Evolutionary conservation across 2,888 invertebrate species (phyloP).

Genomic region (Myopa tessellatipennis): DNA sequence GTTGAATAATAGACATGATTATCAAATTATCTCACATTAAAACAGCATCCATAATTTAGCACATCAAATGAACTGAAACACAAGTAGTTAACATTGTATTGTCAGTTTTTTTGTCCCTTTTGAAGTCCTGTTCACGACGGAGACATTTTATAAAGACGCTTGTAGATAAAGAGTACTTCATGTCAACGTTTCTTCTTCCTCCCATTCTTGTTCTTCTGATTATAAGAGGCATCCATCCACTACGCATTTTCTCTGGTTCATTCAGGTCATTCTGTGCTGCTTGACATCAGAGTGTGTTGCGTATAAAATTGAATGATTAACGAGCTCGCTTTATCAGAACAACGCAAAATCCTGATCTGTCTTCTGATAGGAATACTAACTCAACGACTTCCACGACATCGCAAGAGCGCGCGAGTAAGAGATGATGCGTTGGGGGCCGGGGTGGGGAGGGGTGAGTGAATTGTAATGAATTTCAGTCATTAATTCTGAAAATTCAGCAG

Average conservation of each 20-base stretch:
- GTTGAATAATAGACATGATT: too few relatives aligned
- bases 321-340: conserved; percentile 11
- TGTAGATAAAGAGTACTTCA: too few relatives aligned
- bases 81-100: background rate
- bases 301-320: conserved; percentile 13
- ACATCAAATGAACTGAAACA: background rate
- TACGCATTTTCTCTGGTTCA: background rate
- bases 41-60: background rate
- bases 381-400: background rate
- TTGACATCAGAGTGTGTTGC: conserved; percentile 6
- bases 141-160: background rate
- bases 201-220: too few relatives aligned
- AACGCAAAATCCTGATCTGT: background rate
- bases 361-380: background rate
- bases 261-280: conserved; percentile 16
- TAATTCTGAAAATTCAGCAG: conserved; percentile 2
- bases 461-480: background rate
- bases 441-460: background rate
- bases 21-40: background rate
- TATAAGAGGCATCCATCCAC: too few relatives aligned
- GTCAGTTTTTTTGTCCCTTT: too few relatives aligned
- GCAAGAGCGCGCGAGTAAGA: background rate
- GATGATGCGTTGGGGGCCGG: too few relatives aligned
- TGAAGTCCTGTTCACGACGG: background rate
- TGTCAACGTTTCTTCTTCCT: too few relatives aligned